Percentiles rank a stretch among this genome's conserved stretches.
Evolutionary conservation across 2,888 invertebrate species (phyloP).

Genomic region (Beris morrisii): DNA sequence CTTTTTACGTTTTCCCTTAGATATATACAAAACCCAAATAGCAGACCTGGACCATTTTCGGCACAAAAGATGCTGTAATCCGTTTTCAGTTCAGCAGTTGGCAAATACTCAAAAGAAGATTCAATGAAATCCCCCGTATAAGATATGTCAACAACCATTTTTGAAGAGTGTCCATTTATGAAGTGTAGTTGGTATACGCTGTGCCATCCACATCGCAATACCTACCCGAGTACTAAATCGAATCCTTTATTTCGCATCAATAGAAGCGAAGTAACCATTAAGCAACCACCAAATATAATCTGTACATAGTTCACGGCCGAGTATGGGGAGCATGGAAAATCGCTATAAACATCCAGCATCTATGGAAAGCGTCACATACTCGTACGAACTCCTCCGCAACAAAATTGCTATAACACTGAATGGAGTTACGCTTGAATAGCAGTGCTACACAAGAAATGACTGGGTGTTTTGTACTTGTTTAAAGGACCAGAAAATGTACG

Average conservation of each 20-base stretch:
- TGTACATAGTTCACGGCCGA: neutral
- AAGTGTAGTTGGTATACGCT: too few relatives aligned
- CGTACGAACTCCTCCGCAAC: neutral
- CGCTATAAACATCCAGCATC: neutral
- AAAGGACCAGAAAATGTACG: slow-evolving; percentile 22
- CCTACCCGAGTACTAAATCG: slow-evolving; percentile 3
- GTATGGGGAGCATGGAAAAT: neutral
- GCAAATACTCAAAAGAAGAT: neutral
- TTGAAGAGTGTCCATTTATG: too few relatives aligned
- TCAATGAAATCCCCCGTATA: neutral
- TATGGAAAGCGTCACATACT: neutral
- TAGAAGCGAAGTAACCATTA: slow-evolving; percentile 18
- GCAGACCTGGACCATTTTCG: slow-evolving; percentile 6
- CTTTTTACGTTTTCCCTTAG: slow-evolving; percentile 2
- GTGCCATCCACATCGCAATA: too few relatives aligned
- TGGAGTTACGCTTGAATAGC: slow-evolving; percentile 17
- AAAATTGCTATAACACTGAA: slow-evolving; percentile 12
- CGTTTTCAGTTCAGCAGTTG: slow-evolving; percentile 13
- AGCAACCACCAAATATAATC: slow-evolving; percentile 18
- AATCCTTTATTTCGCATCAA: slow-evolving; percentile 13
- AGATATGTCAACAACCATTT: too few relatives aligned
- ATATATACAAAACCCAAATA: slow-evolving; percentile 2
- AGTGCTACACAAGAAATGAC: slow-evolving; percentile 11
- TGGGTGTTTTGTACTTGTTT: slow-evolving; percentile 10
- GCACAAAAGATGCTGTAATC: slow-evolving; percentile 1